Conservation (phyloP, 2,797 vertebrate genomes). For the Cirrhinus molitorella region DNA sequence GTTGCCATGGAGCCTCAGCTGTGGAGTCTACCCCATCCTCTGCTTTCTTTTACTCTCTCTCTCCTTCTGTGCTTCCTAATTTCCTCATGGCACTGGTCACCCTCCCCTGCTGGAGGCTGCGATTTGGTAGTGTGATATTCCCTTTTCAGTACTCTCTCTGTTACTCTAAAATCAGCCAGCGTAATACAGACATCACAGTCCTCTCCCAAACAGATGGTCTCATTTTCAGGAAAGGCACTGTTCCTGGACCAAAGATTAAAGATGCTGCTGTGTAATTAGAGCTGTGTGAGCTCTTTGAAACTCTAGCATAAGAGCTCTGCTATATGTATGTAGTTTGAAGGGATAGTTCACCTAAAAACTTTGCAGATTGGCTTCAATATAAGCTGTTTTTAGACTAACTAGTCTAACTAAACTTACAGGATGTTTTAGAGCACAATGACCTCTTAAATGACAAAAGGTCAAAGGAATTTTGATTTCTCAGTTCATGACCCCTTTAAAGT, state of each 20-base stretch:
- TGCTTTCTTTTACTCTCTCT: conserved; percentile 14
- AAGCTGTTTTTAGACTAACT: no score
- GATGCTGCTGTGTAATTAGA: conserved; percentile 17
- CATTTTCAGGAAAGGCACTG: conserved; percentile 34
- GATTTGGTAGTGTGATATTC: conserved; percentile 15
- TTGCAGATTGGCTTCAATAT: no score
- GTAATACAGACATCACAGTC: conserved; percentile 35
- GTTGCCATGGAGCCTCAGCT: conserved; percentile 32
- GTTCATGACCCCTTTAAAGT: no score
- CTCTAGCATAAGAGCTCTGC: neutral
- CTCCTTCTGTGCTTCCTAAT: conserved; percentile 20
- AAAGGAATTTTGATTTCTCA: no score
- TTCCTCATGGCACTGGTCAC: conserved; percentile 1
- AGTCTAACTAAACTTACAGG: no score
- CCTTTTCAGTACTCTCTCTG: conserved; percentile 27
- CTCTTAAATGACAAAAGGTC: no score
- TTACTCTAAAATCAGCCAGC: conserved; percentile 28
- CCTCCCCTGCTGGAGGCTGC: conserved; percentile 32
- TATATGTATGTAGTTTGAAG: conserved; percentile 1
- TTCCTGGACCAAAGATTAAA: conserved; percentile 37
- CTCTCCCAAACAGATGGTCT: conserved; percentile 48
- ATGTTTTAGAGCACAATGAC: no score
- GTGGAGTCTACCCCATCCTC: conserved; percentile 3
- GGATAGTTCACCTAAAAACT: neutral
- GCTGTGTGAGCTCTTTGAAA: neutral